A percentile compares a stretch with the other conserved stretches of the same genome.
phyloP scores from a whole-genome alignment of 2,888 invertebrate species.

The Aspidiotus rigidus region DNA sequence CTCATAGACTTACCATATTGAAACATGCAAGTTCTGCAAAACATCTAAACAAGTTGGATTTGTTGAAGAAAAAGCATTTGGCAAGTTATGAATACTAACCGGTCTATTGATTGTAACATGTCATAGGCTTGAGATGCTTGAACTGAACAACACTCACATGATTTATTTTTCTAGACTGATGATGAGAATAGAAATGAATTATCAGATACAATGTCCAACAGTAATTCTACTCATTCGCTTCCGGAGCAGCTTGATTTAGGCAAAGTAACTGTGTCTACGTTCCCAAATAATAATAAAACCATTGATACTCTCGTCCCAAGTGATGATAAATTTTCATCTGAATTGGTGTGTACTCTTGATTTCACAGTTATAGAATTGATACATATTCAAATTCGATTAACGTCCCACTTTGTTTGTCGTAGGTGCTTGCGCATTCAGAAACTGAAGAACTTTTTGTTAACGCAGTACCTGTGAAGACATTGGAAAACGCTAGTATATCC shows the following conservation, averaged over 20 bases:
- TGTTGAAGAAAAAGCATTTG: background rate
- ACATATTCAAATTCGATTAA: background rate
- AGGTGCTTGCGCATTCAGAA: background rate
- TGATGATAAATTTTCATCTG: background rate
- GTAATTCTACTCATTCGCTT: too few relatives aligned
- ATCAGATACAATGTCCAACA: too few relatives aligned
- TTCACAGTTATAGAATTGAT: background rate
- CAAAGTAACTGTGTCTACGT: too few relatives aligned
- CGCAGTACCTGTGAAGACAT: background rate
- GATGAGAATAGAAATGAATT: too few relatives aligned
- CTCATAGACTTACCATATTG: slow-evolving; percentile 16
- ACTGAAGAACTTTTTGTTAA: background rate
- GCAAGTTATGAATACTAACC: too few relatives aligned
- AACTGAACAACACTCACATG: too few relatives aligned
- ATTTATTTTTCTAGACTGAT: too few relatives aligned
- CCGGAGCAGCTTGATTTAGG: too few relatives aligned
- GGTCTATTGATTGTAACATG: too few relatives aligned
- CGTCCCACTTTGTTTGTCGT: background rate
- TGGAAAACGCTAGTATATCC: background rate
- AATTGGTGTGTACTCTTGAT: background rate
- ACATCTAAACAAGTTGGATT: slow-evolving; percentile 8
- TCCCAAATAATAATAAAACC: too few relatives aligned
- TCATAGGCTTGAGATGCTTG: too few relatives aligned
- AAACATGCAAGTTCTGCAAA: slow-evolving; percentile 23
- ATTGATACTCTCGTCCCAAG: too few relatives aligned